Evolutionary conservation across 2,113 vertebrate genomes (phyloP).

Genomic region (Isurus oxyrinchus): DNA sequence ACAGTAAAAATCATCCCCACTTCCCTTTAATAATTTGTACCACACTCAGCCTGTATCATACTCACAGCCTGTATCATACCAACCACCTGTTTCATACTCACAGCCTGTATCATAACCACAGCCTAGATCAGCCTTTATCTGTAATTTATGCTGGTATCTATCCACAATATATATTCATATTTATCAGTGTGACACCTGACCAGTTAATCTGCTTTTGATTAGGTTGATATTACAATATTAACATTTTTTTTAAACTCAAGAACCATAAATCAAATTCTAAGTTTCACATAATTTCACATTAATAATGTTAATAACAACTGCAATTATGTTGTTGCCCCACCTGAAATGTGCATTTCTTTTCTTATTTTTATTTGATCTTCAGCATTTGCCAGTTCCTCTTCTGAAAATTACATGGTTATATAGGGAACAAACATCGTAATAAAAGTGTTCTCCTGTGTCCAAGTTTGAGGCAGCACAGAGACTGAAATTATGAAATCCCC

Average conservation of each 20-base stretch:
- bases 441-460: not conserved
- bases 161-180: not conserved
- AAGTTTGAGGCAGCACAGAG: not conserved
- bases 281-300: not conserved
- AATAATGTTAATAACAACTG: not conserved
- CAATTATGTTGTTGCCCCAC: not conserved
- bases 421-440: not conserved
- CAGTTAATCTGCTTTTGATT: not conserved
- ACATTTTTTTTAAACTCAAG: not conserved
- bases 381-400: not conserved
- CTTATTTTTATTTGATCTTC: not conserved
- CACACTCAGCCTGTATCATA: too few species aligned
- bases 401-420: not conserved
- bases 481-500: not conserved
- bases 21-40: not conserved
- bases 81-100: too few species aligned
- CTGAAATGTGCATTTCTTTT: not conserved
- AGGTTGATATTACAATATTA: not conserved
- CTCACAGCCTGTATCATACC: too few species aligned
- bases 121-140: not conserved
- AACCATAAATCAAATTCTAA: not conserved
- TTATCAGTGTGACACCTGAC: not conserved
- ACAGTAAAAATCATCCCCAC: not conserved
- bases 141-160: not conserved
- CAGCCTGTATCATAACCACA: too few species aligned